Evolutionary conservation across 2,113 vertebrate genomes (phyloP), one percentile per base, ranked within the genome.

Genomic region (Sceloporus undulatus): DNA sequence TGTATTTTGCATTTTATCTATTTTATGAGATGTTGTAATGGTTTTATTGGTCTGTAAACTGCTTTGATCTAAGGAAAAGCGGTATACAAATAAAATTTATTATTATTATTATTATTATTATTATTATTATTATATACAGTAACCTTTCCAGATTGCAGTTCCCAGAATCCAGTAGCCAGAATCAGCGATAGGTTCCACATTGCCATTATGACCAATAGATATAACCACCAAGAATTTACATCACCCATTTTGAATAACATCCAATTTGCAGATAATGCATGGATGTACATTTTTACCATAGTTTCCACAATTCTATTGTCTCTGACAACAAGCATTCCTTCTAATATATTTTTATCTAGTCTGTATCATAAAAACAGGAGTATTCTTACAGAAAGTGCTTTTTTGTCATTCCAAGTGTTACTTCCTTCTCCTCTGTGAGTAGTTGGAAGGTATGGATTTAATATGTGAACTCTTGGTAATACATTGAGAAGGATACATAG

Each of bases 241-340:
- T 34, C 2, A 4, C 13, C 71, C 34, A 65, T 27, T 68, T 6
- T 21, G 52, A 34, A 78, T 27, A 40, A 2, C 48, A 78, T 27
- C 76, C 29, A 27, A 27, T 9, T 19, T 75, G 3, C n/a, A 48
- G 18, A 16, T 29, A 68, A 29, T 16, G 21, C 42, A 70, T 54
- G 8, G 19, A 7, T 25, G 34, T 79, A n/a, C 48, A 71, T 87
- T 79, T 68, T 74, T 79, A 70, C 42, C 23, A 71, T 86, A 38
- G 66, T n/a, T 76, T 85, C 34, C n/a, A 59, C 25, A 66, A 85
- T 7, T 59, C 13, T 13, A 5, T 54, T 38, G n/a, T 74, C 16
- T 56, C 19, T 78, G 59, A 85, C 75, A 78, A n/a, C n/a, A 85
- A 18, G n/a, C 75, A 68, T 85, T 52, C 18, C 11, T 66, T 52